Percentiles rank a stretch among this genome's conserved stretches.
Conservation (phyloP, 2,797 vertebrate species). For the Phylloscopus collybita region DNA sequence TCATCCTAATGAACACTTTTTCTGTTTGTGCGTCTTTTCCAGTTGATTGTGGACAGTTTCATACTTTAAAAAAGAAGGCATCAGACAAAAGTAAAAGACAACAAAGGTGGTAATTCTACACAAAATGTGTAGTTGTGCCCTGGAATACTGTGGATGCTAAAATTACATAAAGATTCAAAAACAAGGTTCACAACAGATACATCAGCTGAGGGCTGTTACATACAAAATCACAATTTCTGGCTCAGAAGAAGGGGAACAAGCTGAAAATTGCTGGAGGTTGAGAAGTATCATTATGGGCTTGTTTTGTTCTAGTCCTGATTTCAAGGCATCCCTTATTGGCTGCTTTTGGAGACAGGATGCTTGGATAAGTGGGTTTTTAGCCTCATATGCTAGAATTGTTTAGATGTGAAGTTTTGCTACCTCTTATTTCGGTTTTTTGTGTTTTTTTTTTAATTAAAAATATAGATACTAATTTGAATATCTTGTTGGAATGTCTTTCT, state of each 20-base stretch:
- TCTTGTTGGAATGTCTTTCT: background rate
- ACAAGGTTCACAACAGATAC: background rate
- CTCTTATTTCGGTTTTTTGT: background rate
- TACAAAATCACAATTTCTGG: background rate
- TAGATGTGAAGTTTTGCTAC: background rate
- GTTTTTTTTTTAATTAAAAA: background rate
- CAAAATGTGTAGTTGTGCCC: background rate
- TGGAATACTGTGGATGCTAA: background rate
- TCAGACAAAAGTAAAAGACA: background rate
- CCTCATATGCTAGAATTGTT: background rate
- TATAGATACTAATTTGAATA: background rate
- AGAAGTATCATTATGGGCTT: background rate
- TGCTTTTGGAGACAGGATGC: background rate
- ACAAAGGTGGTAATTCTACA: background rate
- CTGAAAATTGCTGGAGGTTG: background rate
- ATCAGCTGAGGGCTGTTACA: background rate
- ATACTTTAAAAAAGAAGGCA: background rate
- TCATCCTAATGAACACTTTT: background rate
- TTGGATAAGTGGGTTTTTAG: background rate
- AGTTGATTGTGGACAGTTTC: background rate
- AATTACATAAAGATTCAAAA: background rate
- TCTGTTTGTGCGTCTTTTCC: background rate
- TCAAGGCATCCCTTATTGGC: background rate
- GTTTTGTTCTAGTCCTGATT: background rate
- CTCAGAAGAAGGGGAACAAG: background rate